Evolutionary conservation across 2,797 vertebrate genomes (phyloP), one percentile per base, ranked within the genome.

Genomic region (Catostomus latipinnis): DNA sequence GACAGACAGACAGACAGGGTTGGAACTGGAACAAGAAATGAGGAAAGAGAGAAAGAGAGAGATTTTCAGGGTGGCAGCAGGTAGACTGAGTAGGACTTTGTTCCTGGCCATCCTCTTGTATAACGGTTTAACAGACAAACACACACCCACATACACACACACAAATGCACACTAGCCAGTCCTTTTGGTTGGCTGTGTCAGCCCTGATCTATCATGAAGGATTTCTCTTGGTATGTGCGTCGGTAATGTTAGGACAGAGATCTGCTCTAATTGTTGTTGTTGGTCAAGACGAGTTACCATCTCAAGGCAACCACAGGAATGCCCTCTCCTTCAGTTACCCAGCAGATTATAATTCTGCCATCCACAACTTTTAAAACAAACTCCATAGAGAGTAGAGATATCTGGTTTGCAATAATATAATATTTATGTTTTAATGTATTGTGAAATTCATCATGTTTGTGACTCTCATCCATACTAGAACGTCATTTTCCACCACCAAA

Each of bases 171-270:
- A 34, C 2, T 52, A 18, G 63, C 90, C 93, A 91, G 85, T 93
- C 89, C 90, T 89, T 92, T 93, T 92, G 93, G 95, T 94, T 94
- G 91, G 90, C 71, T 53, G 89, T 96, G 96, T 98, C 96, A 95
- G 93, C 94, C 93, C 90, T 89, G 91, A 98, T 97, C 95, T 90
- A 91, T 98, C 96, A 97, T 92, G 92, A 91, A 92, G 96, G 96
- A 97, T 98, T 97, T 97, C 70, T 48, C 70, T 71, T 56, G 48
- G 53, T 53, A 56, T 49, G 34, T 83, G 34, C 2, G 62, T 68
- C 16, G 13, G 53, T 74, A 69, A 73, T 80, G 72, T 84, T 84
- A 53, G 80, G 18, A 74, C 74, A 58, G 54, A 60, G 71, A 56
- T 69, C 71, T 83, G 82, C 82, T 79, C 71, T 97, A 97, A 97